Percentiles rank a stretch among this genome's conserved stretches.
Conservation (phyloP, 2,888 invertebrate species). For the Drosophila nr. fundita region DNA sequence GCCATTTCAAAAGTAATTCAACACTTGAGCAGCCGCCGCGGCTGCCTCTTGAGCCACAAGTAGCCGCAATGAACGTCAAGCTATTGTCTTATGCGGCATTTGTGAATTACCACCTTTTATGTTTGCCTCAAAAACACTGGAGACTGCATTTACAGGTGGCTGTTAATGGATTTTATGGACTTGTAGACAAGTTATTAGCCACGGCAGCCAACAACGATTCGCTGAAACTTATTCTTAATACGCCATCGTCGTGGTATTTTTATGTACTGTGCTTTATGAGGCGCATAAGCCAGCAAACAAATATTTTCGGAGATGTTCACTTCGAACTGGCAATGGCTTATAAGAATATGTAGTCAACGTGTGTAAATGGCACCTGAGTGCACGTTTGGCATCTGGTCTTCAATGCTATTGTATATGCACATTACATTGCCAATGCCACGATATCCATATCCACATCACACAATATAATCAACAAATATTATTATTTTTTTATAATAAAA, state of each 20-base stretch:
- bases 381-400: slow-evolving; percentile 40
- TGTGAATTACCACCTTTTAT: slow-evolving; percentile 44
- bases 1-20: slow-evolving; percentile 60
- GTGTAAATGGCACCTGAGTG: slow-evolving; percentile 38
- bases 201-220: slow-evolving; percentile 19
- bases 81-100: slow-evolving; percentile 47
- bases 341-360: slow-evolving; percentile 46
- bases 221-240: slow-evolving; percentile 27
- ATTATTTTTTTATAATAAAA: not conserved
- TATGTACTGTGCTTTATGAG: slow-evolving; percentile 40
- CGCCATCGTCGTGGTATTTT: not conserved
- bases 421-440: slow-evolving; percentile 47
- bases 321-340: slow-evolving; percentile 46
- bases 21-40: slow-evolving; percentile 27
- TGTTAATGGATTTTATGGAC: slow-evolving; percentile 74
- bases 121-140: slow-evolving; percentile 5
- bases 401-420: slow-evolving; percentile 19
- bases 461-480: not conserved
- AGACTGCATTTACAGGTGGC: slow-evolving; percentile 64
- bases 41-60: slow-evolving; percentile 27
- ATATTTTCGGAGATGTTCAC: slow-evolving; percentile 36
- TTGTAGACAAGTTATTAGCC: slow-evolving; percentile 23
- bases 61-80: slow-evolving; percentile 39
- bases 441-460: not conserved
- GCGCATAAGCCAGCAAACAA: slow-evolving; percentile 25